These are phyloP conservation scores for Ridgeia piscesae DNA, from an alignment of 1,140 invertebrate species.

Conservation along the genomic window DNA sequence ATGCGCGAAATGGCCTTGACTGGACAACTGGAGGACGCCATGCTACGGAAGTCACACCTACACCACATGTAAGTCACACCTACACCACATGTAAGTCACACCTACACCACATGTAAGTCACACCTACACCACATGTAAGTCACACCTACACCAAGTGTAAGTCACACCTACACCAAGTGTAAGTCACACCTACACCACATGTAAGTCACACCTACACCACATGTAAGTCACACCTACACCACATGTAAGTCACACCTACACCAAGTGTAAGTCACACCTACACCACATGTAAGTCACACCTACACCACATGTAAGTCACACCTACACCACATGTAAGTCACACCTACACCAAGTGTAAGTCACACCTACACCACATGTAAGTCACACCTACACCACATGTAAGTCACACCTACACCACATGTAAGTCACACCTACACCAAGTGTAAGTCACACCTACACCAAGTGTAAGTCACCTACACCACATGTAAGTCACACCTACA, in stretches of 20 bases:
- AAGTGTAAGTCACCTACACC: no score
- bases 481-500: background rate
- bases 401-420: background rate
- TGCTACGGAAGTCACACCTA: background rate
- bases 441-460: background rate
- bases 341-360: background rate
- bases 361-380: background rate
- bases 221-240: background rate
- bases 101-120: background rate
- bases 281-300: background rate
- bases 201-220: background rate
- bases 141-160: background rate
- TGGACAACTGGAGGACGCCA: background rate
- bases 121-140: background rate
- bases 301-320: background rate
- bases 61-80: background rate
- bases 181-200: no score
- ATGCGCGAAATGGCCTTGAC: constrained; percentile 76
- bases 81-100: background rate
- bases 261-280: background rate
- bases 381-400: background rate
- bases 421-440: background rate
- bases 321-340: background rate
- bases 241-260: background rate
- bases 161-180: background rate